Conservation (phyloP, 2,888 invertebrate genomes). For the Physocephala rufipes region DNA sequence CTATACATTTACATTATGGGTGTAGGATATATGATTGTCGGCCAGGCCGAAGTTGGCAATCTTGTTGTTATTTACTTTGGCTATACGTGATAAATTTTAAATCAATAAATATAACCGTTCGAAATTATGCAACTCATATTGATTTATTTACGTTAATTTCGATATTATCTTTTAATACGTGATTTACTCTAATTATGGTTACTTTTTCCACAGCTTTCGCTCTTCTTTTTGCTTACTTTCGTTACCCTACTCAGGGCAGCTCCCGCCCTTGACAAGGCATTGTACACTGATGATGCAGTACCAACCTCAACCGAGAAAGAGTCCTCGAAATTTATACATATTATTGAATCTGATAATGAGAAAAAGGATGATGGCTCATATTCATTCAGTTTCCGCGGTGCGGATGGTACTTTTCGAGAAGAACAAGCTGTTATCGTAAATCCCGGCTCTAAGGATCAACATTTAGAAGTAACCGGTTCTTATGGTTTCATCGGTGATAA, state of each 20-base stretch:
- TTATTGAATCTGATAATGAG: constrained; percentile 57
- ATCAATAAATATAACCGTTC: no score
- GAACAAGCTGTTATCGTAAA: constrained; percentile 59
- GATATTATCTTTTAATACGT: background rate
- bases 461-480: constrained; percentile 57
- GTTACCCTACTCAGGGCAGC: constrained; percentile 46
- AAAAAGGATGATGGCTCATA: constrained; percentile 60
- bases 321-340: constrained; percentile 49
- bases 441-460: constrained; percentile 54
- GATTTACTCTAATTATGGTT: no score
- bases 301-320: constrained; percentile 3
- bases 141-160: background rate
- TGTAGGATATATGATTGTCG: no score
- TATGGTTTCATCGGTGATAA: constrained; percentile 60
- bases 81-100: no score
- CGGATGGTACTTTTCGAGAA: constrained; percentile 59
- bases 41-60: no score
- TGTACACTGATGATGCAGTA: background rate
- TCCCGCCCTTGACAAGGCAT: constrained; percentile 46
- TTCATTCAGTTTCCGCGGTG: constrained; percentile 57
- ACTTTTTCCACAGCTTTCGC: constrained; percentile 37
- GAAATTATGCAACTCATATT: no score
- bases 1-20: no score
- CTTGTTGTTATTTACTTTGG: no score
- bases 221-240: constrained; percentile 23